Evolutionary conservation across 2,113 vertebrate species (phyloP).

Genomic region (Damaliscus lunatus): DNA sequence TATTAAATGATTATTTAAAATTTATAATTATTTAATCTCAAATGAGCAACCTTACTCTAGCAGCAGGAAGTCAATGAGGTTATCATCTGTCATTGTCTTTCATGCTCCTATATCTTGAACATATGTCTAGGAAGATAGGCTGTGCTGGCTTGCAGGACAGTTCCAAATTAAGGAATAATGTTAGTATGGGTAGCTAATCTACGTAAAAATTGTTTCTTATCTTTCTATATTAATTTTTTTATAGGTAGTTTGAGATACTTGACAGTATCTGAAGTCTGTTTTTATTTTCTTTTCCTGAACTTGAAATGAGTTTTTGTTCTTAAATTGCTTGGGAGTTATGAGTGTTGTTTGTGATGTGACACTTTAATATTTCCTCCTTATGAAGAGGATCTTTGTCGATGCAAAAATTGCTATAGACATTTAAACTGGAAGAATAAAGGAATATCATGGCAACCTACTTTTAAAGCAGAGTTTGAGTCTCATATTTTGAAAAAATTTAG

Average conservation of each 20-base stretch:
- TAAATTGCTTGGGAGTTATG: not conserved
- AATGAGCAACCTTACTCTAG: not conserved
- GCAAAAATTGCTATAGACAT: not conserved
- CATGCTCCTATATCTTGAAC: not conserved
- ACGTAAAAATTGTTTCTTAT: not conserved
- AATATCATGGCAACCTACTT: not conserved
- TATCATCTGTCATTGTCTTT: not conserved
- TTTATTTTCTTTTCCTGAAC: slow-evolving; percentile 40
- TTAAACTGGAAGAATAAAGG: not conserved
- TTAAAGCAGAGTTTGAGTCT: not conserved
- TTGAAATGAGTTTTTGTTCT: slow-evolving; percentile 30
- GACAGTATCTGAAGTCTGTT: not conserved
- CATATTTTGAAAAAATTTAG: not conserved
- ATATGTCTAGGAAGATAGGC: not conserved
- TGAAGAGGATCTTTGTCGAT: slow-evolving; percentile 23
- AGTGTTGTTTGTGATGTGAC: slow-evolving; percentile 23
- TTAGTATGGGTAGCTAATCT: not conserved
- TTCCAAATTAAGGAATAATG: not conserved
- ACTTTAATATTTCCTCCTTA: not conserved
- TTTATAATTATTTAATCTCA: slow-evolving; percentile 55
- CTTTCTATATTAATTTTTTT: slow-evolving; percentile 21
- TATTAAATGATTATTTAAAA: not conserved
- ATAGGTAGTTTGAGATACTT: not conserved
- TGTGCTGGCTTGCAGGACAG: not conserved
- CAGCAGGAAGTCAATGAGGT: not conserved